A percentile compares a stretch with the other conserved stretches of the same genome.
phyloP scores from a whole-genome alignment of 2,113 vertebrate species.

The Cyanistes caeruleus region DNA sequence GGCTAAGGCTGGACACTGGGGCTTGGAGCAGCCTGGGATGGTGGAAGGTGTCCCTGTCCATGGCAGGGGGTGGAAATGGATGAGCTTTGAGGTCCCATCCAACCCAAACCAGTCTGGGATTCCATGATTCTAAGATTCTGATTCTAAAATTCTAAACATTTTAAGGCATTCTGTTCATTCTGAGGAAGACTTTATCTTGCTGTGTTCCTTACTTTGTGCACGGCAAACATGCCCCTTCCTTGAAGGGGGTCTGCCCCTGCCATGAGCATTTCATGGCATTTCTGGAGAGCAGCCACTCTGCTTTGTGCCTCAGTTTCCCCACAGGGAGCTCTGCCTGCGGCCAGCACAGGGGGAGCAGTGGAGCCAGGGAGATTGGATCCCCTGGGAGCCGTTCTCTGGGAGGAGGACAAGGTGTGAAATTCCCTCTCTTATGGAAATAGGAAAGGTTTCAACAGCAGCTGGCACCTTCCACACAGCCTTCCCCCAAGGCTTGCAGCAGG shows the following conservation, averaged over 20 bases:
- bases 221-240: neutral
- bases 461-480: fast-evolving
- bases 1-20: neutral
- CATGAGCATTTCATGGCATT: neutral
- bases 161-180: neutral
- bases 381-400: neutral
- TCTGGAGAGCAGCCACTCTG: neutral
- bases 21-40: neutral
- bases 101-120: neutral
- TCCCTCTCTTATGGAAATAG: neutral
- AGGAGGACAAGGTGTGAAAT: neutral
- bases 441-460: neutral
- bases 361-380: neutral
- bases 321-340: neutral
- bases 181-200: neutral
- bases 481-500: neutral
- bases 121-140: neutral
- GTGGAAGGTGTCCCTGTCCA: neutral
- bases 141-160: neutral
- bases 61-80: neutral
- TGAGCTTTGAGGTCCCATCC: neutral
- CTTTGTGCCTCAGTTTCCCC: neutral
- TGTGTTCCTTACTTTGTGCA: neutral
- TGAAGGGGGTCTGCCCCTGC: neutral
- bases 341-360: neutral